These are phyloP conservation scores for Acrobasis consociella DNA, from an alignment of 2,888 invertebrate species.

Conservation along the genomic window DNA sequence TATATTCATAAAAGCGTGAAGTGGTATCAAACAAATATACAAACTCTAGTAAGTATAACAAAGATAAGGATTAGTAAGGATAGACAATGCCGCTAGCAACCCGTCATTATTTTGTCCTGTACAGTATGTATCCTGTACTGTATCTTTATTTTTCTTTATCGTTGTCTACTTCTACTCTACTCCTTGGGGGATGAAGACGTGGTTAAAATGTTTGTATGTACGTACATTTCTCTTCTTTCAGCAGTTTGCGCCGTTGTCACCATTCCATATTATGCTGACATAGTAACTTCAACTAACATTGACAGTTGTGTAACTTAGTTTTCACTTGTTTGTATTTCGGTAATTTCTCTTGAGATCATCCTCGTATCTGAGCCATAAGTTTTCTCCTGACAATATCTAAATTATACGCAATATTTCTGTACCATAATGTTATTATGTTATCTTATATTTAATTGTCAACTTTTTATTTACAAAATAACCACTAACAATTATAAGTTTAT, in stretches of 20 bases:
- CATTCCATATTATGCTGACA: not conserved
- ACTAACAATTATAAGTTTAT: no score
- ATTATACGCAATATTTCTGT: not conserved
- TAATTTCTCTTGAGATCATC: conserved; percentile 12
- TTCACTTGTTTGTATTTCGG: conserved; percentile 15
- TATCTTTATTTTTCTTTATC: no score
- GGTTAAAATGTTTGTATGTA: not conserved
- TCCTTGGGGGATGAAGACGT: not conserved
- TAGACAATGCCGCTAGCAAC: no score
- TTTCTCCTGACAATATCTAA: not conserved
- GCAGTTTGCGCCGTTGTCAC: not conserved
- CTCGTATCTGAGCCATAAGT: not conserved
- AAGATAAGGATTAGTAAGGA: no score
- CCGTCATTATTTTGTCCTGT: no score
- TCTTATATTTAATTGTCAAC: not conserved
- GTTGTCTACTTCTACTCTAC: no score
- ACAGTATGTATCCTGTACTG: no score
- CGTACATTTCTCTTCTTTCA: not conserved
- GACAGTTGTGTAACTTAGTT: conserved; percentile 11
- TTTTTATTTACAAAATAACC: no score
- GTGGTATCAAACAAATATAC: no score
- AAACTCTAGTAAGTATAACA: no score
- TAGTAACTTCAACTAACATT: conserved; percentile 14
- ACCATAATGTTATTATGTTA: not conserved
- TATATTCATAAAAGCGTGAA: no score